Percentiles rank a stretch among this genome's conserved stretches.
These are phyloP conservation scores for Caerostris darwini DNA, from an alignment of 1,140 invertebrate genomes.

Conservation along the genomic window DNA sequence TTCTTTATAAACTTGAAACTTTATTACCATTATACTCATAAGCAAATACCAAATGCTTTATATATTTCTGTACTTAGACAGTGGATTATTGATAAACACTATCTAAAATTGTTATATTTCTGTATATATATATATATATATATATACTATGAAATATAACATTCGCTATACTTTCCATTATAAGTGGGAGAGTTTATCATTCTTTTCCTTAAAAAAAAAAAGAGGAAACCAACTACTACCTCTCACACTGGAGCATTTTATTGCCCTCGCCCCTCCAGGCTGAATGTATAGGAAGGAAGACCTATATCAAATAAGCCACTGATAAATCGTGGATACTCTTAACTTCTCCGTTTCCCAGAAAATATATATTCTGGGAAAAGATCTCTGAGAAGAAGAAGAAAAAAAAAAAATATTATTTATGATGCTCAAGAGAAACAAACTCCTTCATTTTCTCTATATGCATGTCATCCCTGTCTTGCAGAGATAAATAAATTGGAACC, in stretches of 20 bases:
- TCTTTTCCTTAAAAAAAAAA: too few relatives aligned
- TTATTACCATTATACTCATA: too few relatives aligned
- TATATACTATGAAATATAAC: too few relatives aligned
- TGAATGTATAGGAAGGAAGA: background rate
- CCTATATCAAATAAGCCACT: background rate
- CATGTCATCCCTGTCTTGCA: constrained; percentile 37
- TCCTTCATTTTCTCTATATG: constrained; percentile 51
- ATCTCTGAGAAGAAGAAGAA: background rate
- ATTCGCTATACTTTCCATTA: too few relatives aligned
- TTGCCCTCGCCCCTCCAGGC: background rate
- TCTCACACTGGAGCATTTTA: background rate
- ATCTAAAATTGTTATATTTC: too few relatives aligned
- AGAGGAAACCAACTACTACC: too few relatives aligned
- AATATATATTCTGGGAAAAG: constrained; percentile 6
- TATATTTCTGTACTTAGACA: too few relatives aligned
- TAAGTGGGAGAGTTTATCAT: too few relatives aligned
- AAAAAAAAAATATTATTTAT: constrained; percentile 29
- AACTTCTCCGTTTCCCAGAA: background rate
- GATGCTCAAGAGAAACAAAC: constrained; percentile 37
- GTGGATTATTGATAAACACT: too few relatives aligned
- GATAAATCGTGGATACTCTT: constrained; percentile 16
- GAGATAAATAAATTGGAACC: constrained; percentile 52
- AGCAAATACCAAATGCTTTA: too few relatives aligned
- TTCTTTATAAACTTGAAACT: too few relatives aligned
- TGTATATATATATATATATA: too few relatives aligned